Conservation (phyloP, 2,888 invertebrate genomes). For the Herminia tarsipennalis region DNA sequence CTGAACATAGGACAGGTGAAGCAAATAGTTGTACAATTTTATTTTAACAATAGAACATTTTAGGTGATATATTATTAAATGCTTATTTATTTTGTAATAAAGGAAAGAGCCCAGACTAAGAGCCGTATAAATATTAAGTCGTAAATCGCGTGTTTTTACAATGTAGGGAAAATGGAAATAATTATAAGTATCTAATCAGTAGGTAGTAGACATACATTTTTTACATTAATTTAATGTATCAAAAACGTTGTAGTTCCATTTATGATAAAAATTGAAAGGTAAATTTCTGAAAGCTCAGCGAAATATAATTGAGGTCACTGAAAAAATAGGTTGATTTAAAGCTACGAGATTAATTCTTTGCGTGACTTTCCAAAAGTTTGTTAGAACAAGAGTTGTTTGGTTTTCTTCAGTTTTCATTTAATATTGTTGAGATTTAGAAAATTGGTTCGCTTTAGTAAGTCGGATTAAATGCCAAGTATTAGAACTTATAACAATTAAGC, state of each 20-base stretch:
- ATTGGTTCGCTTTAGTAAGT: constrained; percentile 10
- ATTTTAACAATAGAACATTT: too few relatives aligned
- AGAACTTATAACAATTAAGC: too few relatives aligned
- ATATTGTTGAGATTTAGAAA: constrained; percentile 29
- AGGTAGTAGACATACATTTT: constrained; percentile 3
- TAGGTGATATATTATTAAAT: too few relatives aligned
- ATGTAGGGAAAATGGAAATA: too few relatives aligned
- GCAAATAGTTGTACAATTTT: too few relatives aligned
- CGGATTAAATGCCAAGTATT: constrained; percentile 13
- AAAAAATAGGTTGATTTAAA: constrained; percentile 32
- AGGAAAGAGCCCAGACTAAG: too few relatives aligned
- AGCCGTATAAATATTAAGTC: too few relatives aligned
- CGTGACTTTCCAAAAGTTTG: constrained; percentile 41
- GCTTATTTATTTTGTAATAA: too few relatives aligned
- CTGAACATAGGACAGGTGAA: too few relatives aligned
- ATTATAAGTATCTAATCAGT: too few relatives aligned
- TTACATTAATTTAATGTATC: constrained; percentile 15
- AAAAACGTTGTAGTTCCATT: constrained; percentile 28
- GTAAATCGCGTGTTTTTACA: too few relatives aligned
- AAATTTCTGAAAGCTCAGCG: constrained; percentile 34
- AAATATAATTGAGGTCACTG: constrained; percentile 36
- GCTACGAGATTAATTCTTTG: constrained; percentile 45
- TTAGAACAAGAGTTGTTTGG: constrained; percentile 35
- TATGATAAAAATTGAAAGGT: constrained; percentile 30
- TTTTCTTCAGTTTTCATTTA: constrained; percentile 28